Evolutionary conservation across 2,888 invertebrate species (phyloP), one percentile per base, ranked within the genome.

Genomic region (Rhaphigaster nebulosa): DNA sequence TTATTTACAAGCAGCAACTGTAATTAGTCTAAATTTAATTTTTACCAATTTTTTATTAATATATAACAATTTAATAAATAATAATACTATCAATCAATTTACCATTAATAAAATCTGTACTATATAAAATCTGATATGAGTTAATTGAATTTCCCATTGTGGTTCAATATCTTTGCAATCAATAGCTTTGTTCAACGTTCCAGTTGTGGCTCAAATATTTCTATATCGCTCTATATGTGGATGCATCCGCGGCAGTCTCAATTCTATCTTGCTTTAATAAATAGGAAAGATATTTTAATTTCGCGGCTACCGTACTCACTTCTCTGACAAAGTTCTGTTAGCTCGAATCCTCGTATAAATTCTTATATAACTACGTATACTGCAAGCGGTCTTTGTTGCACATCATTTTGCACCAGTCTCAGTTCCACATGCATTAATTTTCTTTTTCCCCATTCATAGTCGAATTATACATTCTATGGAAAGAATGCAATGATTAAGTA

Each of bases 191-290:
- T 65, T n/a, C 13, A 65, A 65, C 29, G 65, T 65, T 65, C 65
- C 65, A 65, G 29, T 29, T 65, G 12, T 15, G 0, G 13, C 65
- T 65, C 10, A 70, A 70, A 70, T 70, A 70, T 70, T 70, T 34
- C 70, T 70, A 70, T 34, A 70, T 34, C 70, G 1, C 70, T 70
- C 70, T 34, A 20, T 34, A 70, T 34, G 23, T 20, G 70, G 34
- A 70, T 70, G 70, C 70, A 34, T 6, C 70, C 70, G 1, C 29
- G 20, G 20, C 70, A 34, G 18, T 70, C 38, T 70, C 70, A 70
- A 70, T 70, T 70, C 70, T 70, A 70, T 34, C 70, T 26, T n/a
- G 15, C 34, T 70, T 70, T 70, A 70, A 70, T 70, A 70, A 70
- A 70, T 70, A 20, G 70, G 20, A 34, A 70, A 70, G 18, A 70